Evolutionary conservation across 2,888 invertebrate species (phyloP), one percentile per base, ranked within the genome.

Genomic region (Lypha dubia): DNA sequence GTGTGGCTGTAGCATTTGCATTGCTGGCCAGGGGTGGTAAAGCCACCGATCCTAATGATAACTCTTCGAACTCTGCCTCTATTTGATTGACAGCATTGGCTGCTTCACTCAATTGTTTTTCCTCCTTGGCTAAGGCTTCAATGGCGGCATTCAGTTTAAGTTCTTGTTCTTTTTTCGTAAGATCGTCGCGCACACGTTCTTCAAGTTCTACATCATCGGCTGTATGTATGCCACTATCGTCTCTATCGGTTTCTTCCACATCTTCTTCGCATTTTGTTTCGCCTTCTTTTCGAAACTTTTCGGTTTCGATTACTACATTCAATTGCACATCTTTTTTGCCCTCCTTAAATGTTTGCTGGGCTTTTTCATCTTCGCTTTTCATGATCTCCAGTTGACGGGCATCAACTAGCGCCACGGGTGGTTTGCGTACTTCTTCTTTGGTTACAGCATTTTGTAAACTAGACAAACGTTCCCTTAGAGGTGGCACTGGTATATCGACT

Each of bases 141-240:
- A 90, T 90, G 75, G 90, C 90, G 32, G 89, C 90, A 85, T 90
- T 90, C 0, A 90, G 76, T 75, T 90, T 89, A 46, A 89, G 88
- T 38, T 90, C 90, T 77, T 90, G 89, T 51, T 89, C 88, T 60
- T 87, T 88, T 46, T 81, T 86, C 75, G 86, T 81, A 15, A 84
- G 73, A 32, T 84, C 77, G 20, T 51, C 68, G 0, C 80, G 79
- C 0, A 70, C 8, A n/a, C 77, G 86, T 63, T 88, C 87, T 20
- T 87, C 88, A 9, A 87, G 65, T 65, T 90, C 83, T 7, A 89
- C 89, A 62, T 91, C 96, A 89, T 95, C 95, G 9, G 96, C 96
- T 28, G 96, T 97, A 88, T 96, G 96, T 86, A 91, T 92, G 67
- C 92, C 92, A 87, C 91, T 92, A 76, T 97, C 96, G 92, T 97